These are phyloP conservation scores for Stenoptilia bipunctidactyla DNA, from an alignment of 2,888 invertebrate genomes.

Conservation along the genomic window DNA sequence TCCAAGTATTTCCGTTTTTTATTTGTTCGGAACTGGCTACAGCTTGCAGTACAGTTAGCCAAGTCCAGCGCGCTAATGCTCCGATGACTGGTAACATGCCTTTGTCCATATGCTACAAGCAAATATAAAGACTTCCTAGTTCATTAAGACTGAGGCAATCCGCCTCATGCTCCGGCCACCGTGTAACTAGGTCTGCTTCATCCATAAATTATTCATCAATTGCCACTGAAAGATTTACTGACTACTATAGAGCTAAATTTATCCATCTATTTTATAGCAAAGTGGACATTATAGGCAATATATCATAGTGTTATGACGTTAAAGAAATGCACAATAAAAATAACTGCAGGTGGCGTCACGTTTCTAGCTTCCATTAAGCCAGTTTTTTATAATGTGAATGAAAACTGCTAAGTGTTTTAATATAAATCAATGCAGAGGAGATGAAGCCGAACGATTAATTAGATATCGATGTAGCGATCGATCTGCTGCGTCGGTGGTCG, in stretches of 20 bases:
- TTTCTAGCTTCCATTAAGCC: too few relatives aligned
- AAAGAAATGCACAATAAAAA: too few relatives aligned
- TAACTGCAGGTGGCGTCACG: too few relatives aligned
- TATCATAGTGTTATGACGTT: too few relatives aligned
- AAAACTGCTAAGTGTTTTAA: neutral
- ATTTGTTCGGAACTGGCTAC: neutral
- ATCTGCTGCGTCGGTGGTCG: slow-evolving; percentile 10
- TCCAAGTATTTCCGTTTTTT: neutral
- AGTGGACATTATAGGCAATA: too few relatives aligned
- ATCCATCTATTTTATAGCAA: too few relatives aligned
- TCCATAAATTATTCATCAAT: too few relatives aligned
- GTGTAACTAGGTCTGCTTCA: neutral
- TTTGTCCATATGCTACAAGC: neutral
- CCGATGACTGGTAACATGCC: neutral
- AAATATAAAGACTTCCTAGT: neutral
- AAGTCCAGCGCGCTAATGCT: neutral
- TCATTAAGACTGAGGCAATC: neutral
- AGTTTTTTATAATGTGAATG: neutral
- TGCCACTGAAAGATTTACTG: too few relatives aligned
- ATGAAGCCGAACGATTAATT: neutral
- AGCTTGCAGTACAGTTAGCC: neutral
- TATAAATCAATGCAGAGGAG: neutral
- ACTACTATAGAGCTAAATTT: too few relatives aligned
- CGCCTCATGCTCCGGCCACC: neutral
- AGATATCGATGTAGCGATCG: neutral